Evolutionary conservation across 1,140 invertebrate genomes (phyloP).

Genomic region (Penaeus indicus): DNA sequence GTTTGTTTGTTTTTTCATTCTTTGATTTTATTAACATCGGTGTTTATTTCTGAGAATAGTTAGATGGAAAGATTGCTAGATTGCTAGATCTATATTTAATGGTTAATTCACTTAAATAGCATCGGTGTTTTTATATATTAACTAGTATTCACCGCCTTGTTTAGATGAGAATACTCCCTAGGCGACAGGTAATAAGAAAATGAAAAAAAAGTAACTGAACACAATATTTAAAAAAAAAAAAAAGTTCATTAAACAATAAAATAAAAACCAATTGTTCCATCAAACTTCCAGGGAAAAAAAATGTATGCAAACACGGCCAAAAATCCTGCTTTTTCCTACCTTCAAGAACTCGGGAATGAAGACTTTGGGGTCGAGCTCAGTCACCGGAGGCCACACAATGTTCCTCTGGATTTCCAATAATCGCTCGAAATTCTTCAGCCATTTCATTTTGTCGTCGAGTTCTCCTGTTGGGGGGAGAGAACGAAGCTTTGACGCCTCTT

Average conservation of each 20-base stretch:
- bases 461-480: constrained; percentile 73
- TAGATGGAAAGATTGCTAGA: too few species aligned
- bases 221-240: background rate
- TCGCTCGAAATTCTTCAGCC: constrained; percentile 81
- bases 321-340: constrained; percentile 1
- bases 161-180: too few species aligned
- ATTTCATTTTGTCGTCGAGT: constrained; percentile 81
- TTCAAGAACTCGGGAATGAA: constrained; percentile 77
- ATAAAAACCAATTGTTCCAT: background rate
- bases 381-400: constrained; percentile 78
- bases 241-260: background rate
- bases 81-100: too few species aligned
- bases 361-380: constrained; percentile 77
- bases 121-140: too few species aligned
- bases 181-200: too few species aligned
- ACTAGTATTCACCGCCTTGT: too few species aligned
- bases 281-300: background rate
- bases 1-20: too few species aligned
- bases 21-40: too few species aligned
- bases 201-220: too few species aligned
- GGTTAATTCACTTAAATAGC: too few species aligned
- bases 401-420: constrained; percentile 79
- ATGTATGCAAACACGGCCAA: background rate
- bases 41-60: too few species aligned
- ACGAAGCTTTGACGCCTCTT: background rate